Percentiles rank a stretch among this genome's conserved stretches.
phyloP scores from a whole-genome alignment of 2,888 invertebrate species.

The Erpobdella octoculata region DNA sequence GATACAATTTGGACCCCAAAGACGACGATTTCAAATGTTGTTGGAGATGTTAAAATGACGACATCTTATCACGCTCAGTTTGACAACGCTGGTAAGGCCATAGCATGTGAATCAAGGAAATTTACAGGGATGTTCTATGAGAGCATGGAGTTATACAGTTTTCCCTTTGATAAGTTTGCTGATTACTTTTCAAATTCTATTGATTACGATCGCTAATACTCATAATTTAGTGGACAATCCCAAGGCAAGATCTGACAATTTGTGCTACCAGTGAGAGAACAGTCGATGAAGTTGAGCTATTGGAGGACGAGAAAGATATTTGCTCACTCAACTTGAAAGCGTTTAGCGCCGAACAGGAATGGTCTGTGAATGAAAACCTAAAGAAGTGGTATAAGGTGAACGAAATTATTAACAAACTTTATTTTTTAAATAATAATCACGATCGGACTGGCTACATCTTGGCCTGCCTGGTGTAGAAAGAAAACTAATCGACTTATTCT shows the following conservation, averaged over 20 bases:
- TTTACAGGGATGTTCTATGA: slow-evolving; percentile 31
- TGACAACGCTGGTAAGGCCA: slow-evolving; percentile 35
- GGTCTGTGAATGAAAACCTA: slow-evolving; percentile 44
- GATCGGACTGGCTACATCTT: no score
- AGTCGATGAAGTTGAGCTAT: slow-evolving; percentile 19
- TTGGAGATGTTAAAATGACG: slow-evolving; percentile 27
- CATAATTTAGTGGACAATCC: background rate
- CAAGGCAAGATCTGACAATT: slow-evolving; percentile 31
- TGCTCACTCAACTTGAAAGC: slow-evolving; percentile 36
- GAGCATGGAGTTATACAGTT: slow-evolving; percentile 34
- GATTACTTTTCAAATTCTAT: background rate
- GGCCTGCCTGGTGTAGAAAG: no score
- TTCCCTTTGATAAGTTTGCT: slow-evolving; percentile 34
- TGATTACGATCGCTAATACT: background rate
- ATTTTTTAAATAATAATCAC: no score
- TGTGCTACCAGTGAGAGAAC: slow-evolving; percentile 19
- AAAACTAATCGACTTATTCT: no score
- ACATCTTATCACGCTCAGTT: slow-evolving; percentile 11
- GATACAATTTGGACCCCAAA: slow-evolving; percentile 25
- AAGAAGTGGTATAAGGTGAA: slow-evolving; percentile 29
- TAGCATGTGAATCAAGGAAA: slow-evolving; percentile 24
- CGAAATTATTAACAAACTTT: no score
- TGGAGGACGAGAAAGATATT: slow-evolving; percentile 18
- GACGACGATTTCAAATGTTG: slow-evolving; percentile 27
- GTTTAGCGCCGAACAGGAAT: slow-evolving; percentile 49